Evolutionary conservation across 2,888 invertebrate genomes (phyloP).

Genomic region (Catotricha subobsoleta): DNA sequence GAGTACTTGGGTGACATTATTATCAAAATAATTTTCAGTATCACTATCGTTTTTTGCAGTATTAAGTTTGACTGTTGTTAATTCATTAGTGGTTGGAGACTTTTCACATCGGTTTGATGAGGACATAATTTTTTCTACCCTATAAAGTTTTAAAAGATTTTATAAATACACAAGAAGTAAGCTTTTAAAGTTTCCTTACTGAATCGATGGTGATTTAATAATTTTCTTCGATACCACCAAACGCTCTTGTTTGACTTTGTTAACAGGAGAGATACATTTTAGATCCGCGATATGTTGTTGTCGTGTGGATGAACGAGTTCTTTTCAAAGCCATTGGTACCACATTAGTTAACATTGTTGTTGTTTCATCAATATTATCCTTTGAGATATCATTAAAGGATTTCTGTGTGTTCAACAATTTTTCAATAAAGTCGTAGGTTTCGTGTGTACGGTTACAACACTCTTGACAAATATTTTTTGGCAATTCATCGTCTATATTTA

Average conservation of each 20-base stretch:
- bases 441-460: slow-evolving; percentile 1
- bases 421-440: slow-evolving; percentile 1
- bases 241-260: neutral
- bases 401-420: neutral
- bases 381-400: neutral
- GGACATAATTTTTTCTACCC: too few species aligned
- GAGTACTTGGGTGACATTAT: too few species aligned
- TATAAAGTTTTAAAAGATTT: too few species aligned
- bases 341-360: too few species aligned
- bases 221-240: neutral
- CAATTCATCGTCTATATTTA: neutral
- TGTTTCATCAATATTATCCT: neutral
- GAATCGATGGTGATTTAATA: neutral
- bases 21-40: too few species aligned
- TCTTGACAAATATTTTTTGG: slow-evolving; percentile 3
- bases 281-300: neutral
- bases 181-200: too few species aligned
- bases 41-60: too few species aligned
- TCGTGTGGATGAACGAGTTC: neutral
- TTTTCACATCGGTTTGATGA: too few species aligned
- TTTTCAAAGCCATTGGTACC: slow-evolving; percentile 1
- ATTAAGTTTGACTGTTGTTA: too few species aligned
- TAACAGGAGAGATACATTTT: too few species aligned
- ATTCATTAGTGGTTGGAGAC: too few species aligned
- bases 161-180: too few species aligned